These are phyloP conservation scores for Tricholaema leucomelas DNA, from an alignment of 2,113 vertebrate species.

Conservation along the genomic window DNA sequence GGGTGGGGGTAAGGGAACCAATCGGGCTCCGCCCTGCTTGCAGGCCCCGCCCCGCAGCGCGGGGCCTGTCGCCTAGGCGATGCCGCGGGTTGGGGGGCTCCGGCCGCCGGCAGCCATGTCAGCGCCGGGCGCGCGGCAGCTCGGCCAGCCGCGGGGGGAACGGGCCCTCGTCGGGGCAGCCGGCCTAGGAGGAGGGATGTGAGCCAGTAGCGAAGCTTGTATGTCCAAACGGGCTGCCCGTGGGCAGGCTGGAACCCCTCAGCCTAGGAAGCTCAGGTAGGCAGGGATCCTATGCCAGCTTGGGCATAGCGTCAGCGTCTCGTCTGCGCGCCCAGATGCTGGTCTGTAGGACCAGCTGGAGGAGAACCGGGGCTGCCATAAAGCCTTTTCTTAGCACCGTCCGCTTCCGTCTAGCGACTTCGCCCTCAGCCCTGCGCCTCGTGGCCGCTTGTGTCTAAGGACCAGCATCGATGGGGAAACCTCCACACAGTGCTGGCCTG, in stretches of 20 bases:
- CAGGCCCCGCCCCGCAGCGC: not conserved
- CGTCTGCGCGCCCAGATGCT: not conserved
- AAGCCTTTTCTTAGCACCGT: no score
- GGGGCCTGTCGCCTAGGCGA: conserved; percentile 3
- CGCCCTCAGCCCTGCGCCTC: accelerated
- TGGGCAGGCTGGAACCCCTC: not conserved
- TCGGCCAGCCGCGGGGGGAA: no score
- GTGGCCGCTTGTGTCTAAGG: accelerated
- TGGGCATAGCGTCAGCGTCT: not conserved
- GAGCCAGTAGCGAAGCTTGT: not conserved
- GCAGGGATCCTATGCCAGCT: no score
- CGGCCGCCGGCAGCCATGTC: not conserved
- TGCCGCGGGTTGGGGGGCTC: not conserved
- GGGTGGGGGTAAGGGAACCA: not conserved
- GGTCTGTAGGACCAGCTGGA: no score
- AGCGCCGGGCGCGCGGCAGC: not conserved
- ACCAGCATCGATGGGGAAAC: accelerated
- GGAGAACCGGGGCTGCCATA: not conserved
- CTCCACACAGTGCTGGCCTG: accelerated
- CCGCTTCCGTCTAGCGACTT: not conserved
- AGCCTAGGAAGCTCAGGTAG: not conserved
- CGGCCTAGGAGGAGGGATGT: not conserved
- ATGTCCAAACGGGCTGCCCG: not conserved
- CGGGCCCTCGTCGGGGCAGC: no score
- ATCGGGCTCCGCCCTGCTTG: not conserved